Evolutionary conservation across 2,888 invertebrate species (phyloP), one percentile per base, ranked within the genome.

Genomic region (Nomada fucata): DNA sequence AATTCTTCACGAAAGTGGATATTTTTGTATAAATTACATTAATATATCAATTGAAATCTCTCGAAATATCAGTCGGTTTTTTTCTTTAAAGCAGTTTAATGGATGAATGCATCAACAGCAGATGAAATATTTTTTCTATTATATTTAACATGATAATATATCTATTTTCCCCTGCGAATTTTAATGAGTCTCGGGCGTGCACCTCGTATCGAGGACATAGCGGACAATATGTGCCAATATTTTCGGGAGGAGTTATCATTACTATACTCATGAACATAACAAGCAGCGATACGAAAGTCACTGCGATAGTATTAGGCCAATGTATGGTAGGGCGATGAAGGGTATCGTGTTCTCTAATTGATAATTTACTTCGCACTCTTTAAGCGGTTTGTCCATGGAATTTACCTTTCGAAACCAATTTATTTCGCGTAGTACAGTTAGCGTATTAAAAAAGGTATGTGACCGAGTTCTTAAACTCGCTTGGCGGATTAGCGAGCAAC

Each of bases 221-320:
- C 26, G 75, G 79, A 81, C 75, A 79, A 86, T 29, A 29, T 36
- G 36, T 79, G 82, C 68, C 83, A 83, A 79, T 78, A 83, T 85
- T 87, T 73, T 83, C 75, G 59, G 69, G 76, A 60, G 81, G 67
- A 81, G 79, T 85, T 85, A 86, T 83, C 79, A 59, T 74, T 79
- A 82, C 83, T 83, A 83, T 72, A 64, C 53, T 75, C 64, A 78
- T 76, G 64, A 86, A 74, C 74, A 81, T 85, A 86, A 79, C 70
- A 82, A 64, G 55, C 72, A 63, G 76, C 61, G 73, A 70, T 79
- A 73, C 85, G 68, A 82, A 85, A 83, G 85, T 86, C 76, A 65
- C 63, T 61, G 80, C 76, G 61, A 84, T 65, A 80, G 63, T 69
- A 78, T 86, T 78, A 74, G 68, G 59, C 26, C 74, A 50, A 36